Percentiles rank a stretch among this genome's conserved stretches.
Evolutionary conservation across 2,888 invertebrate genomes (phyloP).

Genomic region (Hybos culiciformis): DNA sequence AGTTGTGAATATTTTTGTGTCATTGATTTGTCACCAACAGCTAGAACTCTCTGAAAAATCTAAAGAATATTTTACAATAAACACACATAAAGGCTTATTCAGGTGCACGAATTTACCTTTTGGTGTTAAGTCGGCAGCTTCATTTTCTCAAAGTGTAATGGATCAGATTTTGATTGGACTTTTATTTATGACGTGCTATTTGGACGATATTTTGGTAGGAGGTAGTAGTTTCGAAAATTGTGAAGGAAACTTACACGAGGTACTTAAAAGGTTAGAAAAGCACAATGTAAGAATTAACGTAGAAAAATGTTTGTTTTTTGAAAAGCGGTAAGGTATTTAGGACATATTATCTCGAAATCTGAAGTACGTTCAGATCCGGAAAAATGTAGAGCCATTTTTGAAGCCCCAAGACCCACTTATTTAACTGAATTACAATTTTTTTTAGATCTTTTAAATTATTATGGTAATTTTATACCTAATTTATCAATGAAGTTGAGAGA

Average conservation of each 20-base stretch:
- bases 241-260: neutral
- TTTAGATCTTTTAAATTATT: too few species aligned
- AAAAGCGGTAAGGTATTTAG: neutral
- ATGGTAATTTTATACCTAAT: too few species aligned
- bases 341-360: slow-evolving; percentile 2
- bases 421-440: too few species aligned
- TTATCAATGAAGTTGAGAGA: neutral
- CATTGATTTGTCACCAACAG: slow-evolving; percentile 7
- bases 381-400: neutral
- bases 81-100: slow-evolving; percentile 7
- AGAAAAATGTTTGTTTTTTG: slow-evolving; percentile 2
- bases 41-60: slow-evolving; percentile 7
- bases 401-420: slow-evolving; percentile 3
- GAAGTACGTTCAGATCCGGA: slow-evolving; percentile 2
- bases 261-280: neutral
- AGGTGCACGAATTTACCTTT: slow-evolving; percentile 5
- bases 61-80: slow-evolving; percentile 6
- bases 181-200: too few species aligned
- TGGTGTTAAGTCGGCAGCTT: neutral
- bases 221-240: neutral
- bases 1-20: slow-evolving; percentile 2
- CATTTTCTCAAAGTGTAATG: neutral
- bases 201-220: slow-evolving; percentile 4
- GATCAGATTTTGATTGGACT: neutral
- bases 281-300: slow-evolving; percentile 3